phyloP scores from a whole-genome alignment of 2,113 vertebrate species.

The Sinocyclocheilus grahami region DNA sequence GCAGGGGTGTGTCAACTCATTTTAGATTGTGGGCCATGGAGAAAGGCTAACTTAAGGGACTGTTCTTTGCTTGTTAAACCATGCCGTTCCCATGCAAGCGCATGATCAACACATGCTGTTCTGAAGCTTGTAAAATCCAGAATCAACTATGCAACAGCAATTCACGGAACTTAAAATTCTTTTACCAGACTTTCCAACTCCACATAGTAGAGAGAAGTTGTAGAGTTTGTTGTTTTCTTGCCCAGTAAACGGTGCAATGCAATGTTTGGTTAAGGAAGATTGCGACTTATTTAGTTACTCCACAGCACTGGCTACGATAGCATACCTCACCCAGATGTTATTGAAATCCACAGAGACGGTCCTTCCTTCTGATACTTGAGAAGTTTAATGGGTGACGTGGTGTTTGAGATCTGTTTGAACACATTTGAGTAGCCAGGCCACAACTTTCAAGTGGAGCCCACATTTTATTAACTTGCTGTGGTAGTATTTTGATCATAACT shows the following conservation, averaged over 20 bases:
- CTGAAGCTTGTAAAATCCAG: background rate
- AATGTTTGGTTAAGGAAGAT: background rate
- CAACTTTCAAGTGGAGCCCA: background rate
- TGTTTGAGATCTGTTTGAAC: background rate
- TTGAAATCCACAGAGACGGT: background rate
- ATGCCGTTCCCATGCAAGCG: background rate
- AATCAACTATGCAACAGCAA: background rate
- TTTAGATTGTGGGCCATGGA: constrained; percentile 11
- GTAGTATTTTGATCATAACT: background rate
- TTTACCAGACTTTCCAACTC: background rate
- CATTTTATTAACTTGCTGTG: constrained; percentile 33
- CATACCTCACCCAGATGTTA: background rate
- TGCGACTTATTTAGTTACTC: background rate
- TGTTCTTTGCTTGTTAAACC: background rate
- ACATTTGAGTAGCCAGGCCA: background rate
- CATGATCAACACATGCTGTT: background rate
- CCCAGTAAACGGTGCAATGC: background rate
- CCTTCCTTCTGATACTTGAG: background rate
- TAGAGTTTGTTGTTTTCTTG: background rate
- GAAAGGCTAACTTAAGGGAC: background rate
- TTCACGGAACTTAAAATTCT: background rate
- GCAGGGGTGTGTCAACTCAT: background rate
- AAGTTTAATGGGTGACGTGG: background rate
- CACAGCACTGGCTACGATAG: background rate
- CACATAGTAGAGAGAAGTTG: background rate